Percentiles rank a stretch among this genome's conserved stretches.
phyloP scores from a whole-genome alignment of 2,113 vertebrate species.

The Noctilio leporinus region DNA sequence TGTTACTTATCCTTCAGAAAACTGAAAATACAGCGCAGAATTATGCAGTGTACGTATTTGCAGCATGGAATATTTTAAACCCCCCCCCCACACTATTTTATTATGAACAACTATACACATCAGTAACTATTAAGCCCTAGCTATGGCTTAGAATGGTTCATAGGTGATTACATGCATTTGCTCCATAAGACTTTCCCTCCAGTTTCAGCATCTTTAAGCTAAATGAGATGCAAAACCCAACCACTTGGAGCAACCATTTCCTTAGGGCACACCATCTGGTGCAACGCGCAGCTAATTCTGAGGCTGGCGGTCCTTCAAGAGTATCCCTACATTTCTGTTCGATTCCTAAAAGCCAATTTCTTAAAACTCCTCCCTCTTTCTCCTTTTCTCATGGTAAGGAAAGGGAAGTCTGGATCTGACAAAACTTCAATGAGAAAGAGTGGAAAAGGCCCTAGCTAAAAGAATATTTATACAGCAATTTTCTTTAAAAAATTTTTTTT shows the following conservation, averaged over 20 bases:
- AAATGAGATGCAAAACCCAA: conserved; percentile 20
- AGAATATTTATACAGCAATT: not conserved
- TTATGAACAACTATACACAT: not conserved
- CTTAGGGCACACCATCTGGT: conserved; percentile 12
- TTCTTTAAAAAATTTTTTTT: not conserved
- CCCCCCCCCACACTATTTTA: too few relatives aligned
- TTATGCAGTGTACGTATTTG: not conserved
- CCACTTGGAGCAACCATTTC: not conserved
- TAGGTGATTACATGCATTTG: not conserved
- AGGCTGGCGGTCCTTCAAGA: not conserved
- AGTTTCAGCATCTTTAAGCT: not conserved
- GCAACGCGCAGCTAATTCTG: not conserved
- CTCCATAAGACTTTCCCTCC: not conserved
- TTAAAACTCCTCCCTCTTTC: not conserved
- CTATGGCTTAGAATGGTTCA: not conserved
- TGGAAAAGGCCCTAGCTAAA: not conserved
- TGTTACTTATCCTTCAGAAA: not conserved
- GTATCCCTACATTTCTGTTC: not conserved
- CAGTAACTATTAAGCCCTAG: not conserved
- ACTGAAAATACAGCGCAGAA: not conserved
- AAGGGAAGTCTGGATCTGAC: not conserved
- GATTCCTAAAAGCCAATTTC: not conserved
- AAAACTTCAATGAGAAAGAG: conserved; percentile 13
- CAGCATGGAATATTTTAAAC: not conserved
- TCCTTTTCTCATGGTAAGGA: not conserved